Evolutionary conservation across 92 coral and sea anemone genomes (phyloP), one percentile per base, ranked within the genome.

Genomic region (Palythoa grandis): DNA sequence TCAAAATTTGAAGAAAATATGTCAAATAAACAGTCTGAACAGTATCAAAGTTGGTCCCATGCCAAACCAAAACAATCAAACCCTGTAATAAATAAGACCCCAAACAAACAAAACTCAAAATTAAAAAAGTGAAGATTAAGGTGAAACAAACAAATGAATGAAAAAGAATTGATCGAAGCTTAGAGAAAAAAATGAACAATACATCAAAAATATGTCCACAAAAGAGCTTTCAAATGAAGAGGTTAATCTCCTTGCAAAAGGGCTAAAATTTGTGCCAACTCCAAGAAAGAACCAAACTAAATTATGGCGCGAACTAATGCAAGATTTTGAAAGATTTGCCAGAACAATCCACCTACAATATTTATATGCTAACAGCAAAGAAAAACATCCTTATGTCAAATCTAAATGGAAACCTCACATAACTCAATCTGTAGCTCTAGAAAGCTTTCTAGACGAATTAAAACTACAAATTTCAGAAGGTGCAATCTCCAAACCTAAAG

Each of bases 341-440:
- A 83, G 87, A 83, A 52, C 67, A 70, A 82, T 82, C 74, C 75
- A 57, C 57, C 86, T 82, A 37, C 75, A 66, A 40, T 82, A 82
- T 40, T 61, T 82, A 11, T 7, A 60, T 60, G 67, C 67, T 4
- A 17, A 60, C n/a, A 16, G 3, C 5, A 60, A 60, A 17, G n/a
- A 60, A 60, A 60, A 60, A 17, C 67, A 7, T 17, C 20, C 3
- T 60, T 16, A 11, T 60, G 67, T 17, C 5, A 52, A 52, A 52
- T 52, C 54, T 52, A 52, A 52, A 11, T 52, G 54, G 54, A 52
- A 52, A 52, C 54, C 54, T 52, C 11, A 5, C 54, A 52, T 52
- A 52, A 52, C 54, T 52, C 54, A 52, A 52, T 52, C 54, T 52
- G 54, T 52, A 52, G 54, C n/a, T n/a, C n/a, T n/a, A n/a, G n/a